A percentile compares a stretch with the other conserved stretches of the same genome.
Evolutionary conservation across 1,140 invertebrate genomes (phyloP).

Genomic region (Heliconius hewitsoni): DNA sequence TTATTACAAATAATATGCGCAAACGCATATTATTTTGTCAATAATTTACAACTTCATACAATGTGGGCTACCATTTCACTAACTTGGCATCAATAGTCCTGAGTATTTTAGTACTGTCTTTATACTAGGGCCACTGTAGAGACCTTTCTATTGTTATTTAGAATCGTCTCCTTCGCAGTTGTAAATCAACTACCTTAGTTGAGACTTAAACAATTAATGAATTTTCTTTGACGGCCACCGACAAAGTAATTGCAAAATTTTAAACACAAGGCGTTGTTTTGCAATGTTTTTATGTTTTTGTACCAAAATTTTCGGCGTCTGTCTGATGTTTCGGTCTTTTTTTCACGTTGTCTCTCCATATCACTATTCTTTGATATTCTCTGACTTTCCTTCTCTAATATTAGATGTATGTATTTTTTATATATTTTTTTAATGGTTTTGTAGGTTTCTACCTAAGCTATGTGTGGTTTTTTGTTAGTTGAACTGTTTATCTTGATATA

Average conservation of each 20-base stretch:
- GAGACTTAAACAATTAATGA: background rate
- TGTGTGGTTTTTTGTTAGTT: too few relatives aligned
- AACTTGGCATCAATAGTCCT: constrained; percentile 29
- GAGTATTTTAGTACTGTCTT: constrained; percentile 54
- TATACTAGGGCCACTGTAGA: constrained; percentile 29
- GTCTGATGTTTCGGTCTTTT: too few relatives aligned
- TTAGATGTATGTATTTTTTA: too few relatives aligned
- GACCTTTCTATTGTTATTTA: background rate
- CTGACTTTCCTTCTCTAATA: too few relatives aligned
- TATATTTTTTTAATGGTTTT: too few relatives aligned
- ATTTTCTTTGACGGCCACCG: background rate
- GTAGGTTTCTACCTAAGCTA: too few relatives aligned
- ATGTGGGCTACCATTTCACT: constrained; percentile 50
- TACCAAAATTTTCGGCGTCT: background rate
- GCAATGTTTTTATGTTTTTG: background rate
- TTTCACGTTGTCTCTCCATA: too few relatives aligned
- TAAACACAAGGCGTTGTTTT: background rate
- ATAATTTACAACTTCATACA: constrained; percentile 58
- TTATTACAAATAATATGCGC: constrained; percentile 56
- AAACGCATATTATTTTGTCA: constrained; percentile 12
- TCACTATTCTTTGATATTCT: too few relatives aligned
- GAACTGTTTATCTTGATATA: too few relatives aligned
- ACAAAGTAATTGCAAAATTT: background rate
- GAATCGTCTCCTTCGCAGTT: background rate
- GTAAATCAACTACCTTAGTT: background rate